These are phyloP conservation scores for Chymomyza costata DNA, from an alignment of 1,140 invertebrate genomes.

Conservation along the genomic window DNA sequence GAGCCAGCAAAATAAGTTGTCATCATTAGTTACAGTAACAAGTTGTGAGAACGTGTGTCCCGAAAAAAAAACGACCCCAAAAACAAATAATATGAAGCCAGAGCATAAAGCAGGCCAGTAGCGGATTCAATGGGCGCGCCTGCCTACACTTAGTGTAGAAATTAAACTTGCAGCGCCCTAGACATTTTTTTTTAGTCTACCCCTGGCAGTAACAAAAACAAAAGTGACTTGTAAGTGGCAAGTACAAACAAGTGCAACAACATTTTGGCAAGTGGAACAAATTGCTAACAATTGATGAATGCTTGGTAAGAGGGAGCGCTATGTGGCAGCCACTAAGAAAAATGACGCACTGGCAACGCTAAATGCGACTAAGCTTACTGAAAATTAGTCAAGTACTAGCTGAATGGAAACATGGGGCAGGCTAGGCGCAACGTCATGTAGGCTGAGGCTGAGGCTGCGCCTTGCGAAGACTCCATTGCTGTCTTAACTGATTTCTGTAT, in stretches of 20 bases:
- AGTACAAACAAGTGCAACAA: conserved; percentile 4
- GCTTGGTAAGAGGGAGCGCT: conserved; percentile 39
- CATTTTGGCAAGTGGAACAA: conserved; percentile 12
- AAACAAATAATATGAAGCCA: not conserved
- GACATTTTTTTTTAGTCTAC: too few relatives aligned
- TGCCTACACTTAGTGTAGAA: not conserved
- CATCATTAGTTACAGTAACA: conserved; percentile 57
- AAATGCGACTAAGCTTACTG: conserved; percentile 38
- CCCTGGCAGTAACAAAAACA: too few relatives aligned
- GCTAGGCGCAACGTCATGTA: conserved; percentile 40
- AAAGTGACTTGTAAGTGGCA: conserved; percentile 2
- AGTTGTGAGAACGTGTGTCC: not conserved
- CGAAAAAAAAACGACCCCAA: not conserved
- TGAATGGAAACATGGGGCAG: not conserved
- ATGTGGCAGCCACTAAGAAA: conserved; percentile 14
- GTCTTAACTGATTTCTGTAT: conserved; percentile 6
- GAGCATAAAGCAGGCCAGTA: not conserved
- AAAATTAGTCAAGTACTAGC: too few relatives aligned
- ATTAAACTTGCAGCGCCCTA: not conserved
- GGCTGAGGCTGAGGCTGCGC: too few relatives aligned
- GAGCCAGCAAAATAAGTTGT: conserved; percentile 50
- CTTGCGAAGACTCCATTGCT: too few relatives aligned
- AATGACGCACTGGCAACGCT: too few relatives aligned
- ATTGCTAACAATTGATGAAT: conserved; percentile 51
- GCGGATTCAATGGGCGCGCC: not conserved